These are phyloP conservation scores for Spilosoma lubricipeda DNA, from an alignment of 2,888 invertebrate genomes.

Conservation along the genomic window DNA sequence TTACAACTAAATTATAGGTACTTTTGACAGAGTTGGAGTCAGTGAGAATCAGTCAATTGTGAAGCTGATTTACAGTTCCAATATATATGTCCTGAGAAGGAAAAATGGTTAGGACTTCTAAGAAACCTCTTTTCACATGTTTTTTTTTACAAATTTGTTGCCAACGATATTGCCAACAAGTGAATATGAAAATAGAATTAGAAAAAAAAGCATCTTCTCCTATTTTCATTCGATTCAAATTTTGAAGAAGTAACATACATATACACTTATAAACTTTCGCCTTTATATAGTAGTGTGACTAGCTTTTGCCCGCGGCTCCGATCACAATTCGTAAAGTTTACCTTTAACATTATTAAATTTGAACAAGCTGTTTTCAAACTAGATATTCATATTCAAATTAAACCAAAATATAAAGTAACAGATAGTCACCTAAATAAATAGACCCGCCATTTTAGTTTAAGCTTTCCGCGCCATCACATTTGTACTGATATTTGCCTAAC, in stretches of 20 bases:
- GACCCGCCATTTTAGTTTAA: neutral
- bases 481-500: neutral
- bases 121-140: too few species aligned
- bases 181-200: too few species aligned
- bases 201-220: too few species aligned
- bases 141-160: too few species aligned
- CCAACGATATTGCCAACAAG: too few species aligned
- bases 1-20: neutral
- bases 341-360: neutral
- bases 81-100: neutral
- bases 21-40: neutral
- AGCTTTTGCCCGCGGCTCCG: too few species aligned
- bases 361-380: neutral
- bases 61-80: neutral
- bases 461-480: neutral
- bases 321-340: neutral
- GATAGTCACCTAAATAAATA: neutral
- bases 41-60: neutral
- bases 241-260: too few species aligned
- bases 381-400: neutral
- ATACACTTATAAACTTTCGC: too few species aligned
- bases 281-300: too few species aligned
- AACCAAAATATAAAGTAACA: constrained; percentile 1
- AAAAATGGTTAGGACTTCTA: too few species aligned
- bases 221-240: too few species aligned